Base-by-base conservation (phyloP, 2,888 invertebrate species). In the Acanthoscelides obtectus region DNA sequence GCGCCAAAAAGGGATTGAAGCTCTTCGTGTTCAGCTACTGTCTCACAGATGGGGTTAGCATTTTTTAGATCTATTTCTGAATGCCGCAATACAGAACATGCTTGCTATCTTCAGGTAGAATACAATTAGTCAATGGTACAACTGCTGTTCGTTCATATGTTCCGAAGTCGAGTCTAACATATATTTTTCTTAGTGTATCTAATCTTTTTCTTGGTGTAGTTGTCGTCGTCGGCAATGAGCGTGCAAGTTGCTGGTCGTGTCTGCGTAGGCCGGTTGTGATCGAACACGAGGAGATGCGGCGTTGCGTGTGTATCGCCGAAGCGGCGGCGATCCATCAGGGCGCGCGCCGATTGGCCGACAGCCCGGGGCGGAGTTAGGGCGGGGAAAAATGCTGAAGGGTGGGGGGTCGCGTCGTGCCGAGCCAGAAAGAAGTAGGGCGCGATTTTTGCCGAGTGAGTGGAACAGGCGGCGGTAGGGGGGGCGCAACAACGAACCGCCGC, bases 311-410 rank as follows among this genome's bases (percentile, higher is more conserved):
- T 45, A 45, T 45, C 20, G 5, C 21, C 6, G 20, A 5, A 20
- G 22, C 66, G 66, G 22, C 66, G 22, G 81, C 83, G 84, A 85
- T 84, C 84, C 84, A 84, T 84, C 84, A 84, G 22, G 20, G 67
- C 82, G 80, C 81, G 80, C 78, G 79, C 80, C 83, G 82, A 85
- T 85, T 85, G 85, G 85, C 84, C 83, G 83, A 84, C 83, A 84
- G 84, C 8, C 17, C 6, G 20, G 84, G 84, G 84, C 85, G 88
- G 86, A 86, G 85, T 86, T 87, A 83, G 86, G 85, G 86, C 85
- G 87, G 87, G 86, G 87, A 87, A 87, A 87, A 87, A 84, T 82
- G 81, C 82, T 74, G 19, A 8, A 20, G 21, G 66, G 66, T 22
- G 83, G 83, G 81, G 80, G 81, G n/a, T n/a, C 45, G 45, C 45